These are phyloP conservation scores for Loripinus fragilis DNA, from an alignment of 2,888 invertebrate species.

Conservation along the genomic window DNA sequence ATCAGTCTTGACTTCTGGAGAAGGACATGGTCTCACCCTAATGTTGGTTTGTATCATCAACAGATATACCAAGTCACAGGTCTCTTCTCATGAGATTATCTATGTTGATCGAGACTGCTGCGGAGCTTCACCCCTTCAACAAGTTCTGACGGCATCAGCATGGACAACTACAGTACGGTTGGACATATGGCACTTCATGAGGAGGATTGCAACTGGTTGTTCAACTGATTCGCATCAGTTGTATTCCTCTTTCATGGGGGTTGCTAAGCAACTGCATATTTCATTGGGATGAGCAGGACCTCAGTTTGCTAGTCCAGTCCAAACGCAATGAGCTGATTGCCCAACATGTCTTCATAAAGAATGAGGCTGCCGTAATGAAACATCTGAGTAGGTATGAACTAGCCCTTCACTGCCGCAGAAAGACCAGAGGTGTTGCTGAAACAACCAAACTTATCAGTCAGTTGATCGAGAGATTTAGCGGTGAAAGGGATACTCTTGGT, in stretches of 20 bases:
- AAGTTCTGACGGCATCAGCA: slow-evolving; percentile 20
- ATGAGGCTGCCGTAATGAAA: slow-evolving; percentile 27
- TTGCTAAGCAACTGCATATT: slow-evolving; percentile 43
- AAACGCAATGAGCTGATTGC: slow-evolving; percentile 49
- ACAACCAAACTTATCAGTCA: slow-evolving; percentile 34
- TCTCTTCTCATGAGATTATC: slow-evolving; percentile 45
- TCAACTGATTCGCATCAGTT: slow-evolving; percentile 46
- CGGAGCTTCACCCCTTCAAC: slow-evolving; percentile 23
- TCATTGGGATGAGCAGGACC: slow-evolving; percentile 43
- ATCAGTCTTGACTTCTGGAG: slow-evolving; percentile 56
- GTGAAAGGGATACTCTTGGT: slow-evolving; percentile 47
- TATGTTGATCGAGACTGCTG: slow-evolving; percentile 64
- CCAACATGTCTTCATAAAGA: slow-evolving; percentile 15
- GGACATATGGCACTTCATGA: slow-evolving; percentile 55
- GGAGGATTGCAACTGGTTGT: slow-evolving; percentile 33
- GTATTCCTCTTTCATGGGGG: slow-evolving; percentile 49
- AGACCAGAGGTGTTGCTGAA: slow-evolving; percentile 42
- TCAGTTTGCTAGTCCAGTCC: slow-evolving; percentile 36
- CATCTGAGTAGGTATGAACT: slow-evolving; percentile 44
- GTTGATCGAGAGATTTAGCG: slow-evolving; percentile 33
- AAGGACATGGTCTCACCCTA: slow-evolving; percentile 44
- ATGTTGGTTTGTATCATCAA: slow-evolving; percentile 48
- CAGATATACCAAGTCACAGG: slow-evolving; percentile 45
- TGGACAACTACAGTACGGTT: slow-evolving; percentile 33
- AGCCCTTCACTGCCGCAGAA: slow-evolving; percentile 39